A percentile compares a stretch with the other conserved stretches of the same genome.
These are phyloP conservation scores for Tangachromis dhanisi DNA, from an alignment of 2,113 vertebrate genomes.

Conservation along the genomic window DNA sequence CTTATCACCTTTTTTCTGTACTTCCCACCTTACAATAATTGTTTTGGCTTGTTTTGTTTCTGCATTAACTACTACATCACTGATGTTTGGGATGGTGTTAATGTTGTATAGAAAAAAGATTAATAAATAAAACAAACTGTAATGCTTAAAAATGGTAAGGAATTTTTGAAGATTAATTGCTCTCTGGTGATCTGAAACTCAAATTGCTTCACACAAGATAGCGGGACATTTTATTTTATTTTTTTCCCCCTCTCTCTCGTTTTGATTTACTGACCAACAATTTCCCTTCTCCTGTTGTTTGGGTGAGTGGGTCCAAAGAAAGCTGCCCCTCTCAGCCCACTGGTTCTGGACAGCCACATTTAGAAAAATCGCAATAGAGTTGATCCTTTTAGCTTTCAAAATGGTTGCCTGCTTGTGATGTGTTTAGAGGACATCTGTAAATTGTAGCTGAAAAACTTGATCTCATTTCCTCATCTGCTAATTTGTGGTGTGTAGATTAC, in stretches of 20 bases:
- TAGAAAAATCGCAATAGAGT: not conserved
- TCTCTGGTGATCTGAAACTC: not conserved
- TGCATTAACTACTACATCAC: not conserved
- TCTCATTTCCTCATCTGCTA: not conserved
- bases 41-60: not conserved
- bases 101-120: not conserved
- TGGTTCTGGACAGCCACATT: not conserved
- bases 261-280: not conserved
- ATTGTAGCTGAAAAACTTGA: not conserved
- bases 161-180: not conserved
- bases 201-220: not conserved
- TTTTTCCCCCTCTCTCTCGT: fast-evolving
- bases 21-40: not conserved
- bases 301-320: not conserved
- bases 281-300: not conserved
- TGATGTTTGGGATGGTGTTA: not conserved
- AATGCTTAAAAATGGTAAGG: not conserved
- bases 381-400: not conserved
- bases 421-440: not conserved
- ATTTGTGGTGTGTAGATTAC: not conserved
- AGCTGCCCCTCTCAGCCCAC: not conserved
- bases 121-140: not conserved
- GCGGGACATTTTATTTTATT: not conserved
- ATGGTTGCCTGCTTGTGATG: not conserved
- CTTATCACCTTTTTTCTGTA: not conserved